phyloP scores from a whole-genome alignment of 2,888 invertebrate genomes.

The Anthoptus insignis region DNA sequence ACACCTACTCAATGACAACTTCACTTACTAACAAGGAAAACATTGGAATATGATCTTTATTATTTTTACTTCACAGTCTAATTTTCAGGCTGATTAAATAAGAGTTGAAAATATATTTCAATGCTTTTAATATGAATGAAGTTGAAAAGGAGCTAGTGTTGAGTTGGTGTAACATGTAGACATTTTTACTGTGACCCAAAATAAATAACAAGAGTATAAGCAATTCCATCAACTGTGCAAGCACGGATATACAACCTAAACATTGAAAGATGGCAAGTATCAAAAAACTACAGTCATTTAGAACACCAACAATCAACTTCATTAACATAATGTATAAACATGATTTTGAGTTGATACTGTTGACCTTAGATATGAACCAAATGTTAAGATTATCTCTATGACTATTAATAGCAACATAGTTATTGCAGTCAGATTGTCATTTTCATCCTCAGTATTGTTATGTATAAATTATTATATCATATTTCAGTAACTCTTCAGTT shows the following conservation, averaged over 20 bases:
- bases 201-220: conserved; percentile 33
- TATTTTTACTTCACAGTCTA: too few species aligned
- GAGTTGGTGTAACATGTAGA: too few species aligned
- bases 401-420: neutral
- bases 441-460: neutral
- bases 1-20: too few species aligned
- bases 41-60: too few species aligned
- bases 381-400: too few species aligned
- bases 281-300: conserved; percentile 27
- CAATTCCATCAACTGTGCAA: conserved; percentile 33
- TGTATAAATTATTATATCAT: neutral
- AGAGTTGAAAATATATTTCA: too few species aligned
- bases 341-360: neutral
- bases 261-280: conserved; percentile 37
- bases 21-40: too few species aligned
- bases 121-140: too few species aligned
- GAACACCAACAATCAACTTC: conserved; percentile 1
- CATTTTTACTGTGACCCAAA: neutral
- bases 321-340: conserved; percentile 10
- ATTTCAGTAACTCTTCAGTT: neutral
- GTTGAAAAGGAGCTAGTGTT: too few species aligned
- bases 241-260: conserved; percentile 8
- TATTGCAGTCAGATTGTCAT: neutral
- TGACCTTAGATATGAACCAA: too few species aligned
- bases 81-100: too few species aligned